Evolutionary conservation across 2,888 invertebrate genomes (phyloP).

Genomic region (Eumerus sabulonum): DNA sequence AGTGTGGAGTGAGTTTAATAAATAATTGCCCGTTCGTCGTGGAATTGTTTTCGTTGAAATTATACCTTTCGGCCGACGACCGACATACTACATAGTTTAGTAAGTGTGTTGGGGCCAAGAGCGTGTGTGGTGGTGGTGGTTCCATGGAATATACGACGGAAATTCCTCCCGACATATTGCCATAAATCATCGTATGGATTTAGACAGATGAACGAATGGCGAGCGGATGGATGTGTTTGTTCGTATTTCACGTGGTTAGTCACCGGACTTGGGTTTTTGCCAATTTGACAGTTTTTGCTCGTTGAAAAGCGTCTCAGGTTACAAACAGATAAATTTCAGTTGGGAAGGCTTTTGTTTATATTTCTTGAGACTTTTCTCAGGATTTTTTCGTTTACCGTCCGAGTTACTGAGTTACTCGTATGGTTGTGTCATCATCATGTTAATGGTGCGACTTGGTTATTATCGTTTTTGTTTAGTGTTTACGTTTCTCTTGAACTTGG

Average conservation of each 20-base stretch:
- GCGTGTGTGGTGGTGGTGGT: constrained; percentile 41
- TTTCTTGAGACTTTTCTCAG: not conserved
- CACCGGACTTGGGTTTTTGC: constrained; percentile 9
- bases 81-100: constrained; percentile 51
- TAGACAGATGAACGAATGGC: not conserved
- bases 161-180: too few species aligned
- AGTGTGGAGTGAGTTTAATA: constrained; percentile 65
- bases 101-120: too few species aligned
- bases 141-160: constrained; percentile 49
- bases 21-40: constrained; percentile 67
- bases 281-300: constrained; percentile 36
- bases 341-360: constrained; percentile 13
- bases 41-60: constrained; percentile 63
- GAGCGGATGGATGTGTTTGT: not conserved
- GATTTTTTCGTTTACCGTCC: constrained; percentile 32
- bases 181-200: constrained; percentile 42
- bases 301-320: constrained; percentile 7
- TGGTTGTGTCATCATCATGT: constrained; percentile 48
- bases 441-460: constrained; percentile 24
- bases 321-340: constrained; percentile 13
- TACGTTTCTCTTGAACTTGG: constrained; percentile 56
- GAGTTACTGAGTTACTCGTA: not conserved
- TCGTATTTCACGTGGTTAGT: constrained; percentile 26
- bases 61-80: constrained; percentile 50
- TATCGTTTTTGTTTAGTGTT: constrained; percentile 18